phyloP scores from a whole-genome alignment of 2,113 vertebrate species.

The Nettapus auritus region DNA sequence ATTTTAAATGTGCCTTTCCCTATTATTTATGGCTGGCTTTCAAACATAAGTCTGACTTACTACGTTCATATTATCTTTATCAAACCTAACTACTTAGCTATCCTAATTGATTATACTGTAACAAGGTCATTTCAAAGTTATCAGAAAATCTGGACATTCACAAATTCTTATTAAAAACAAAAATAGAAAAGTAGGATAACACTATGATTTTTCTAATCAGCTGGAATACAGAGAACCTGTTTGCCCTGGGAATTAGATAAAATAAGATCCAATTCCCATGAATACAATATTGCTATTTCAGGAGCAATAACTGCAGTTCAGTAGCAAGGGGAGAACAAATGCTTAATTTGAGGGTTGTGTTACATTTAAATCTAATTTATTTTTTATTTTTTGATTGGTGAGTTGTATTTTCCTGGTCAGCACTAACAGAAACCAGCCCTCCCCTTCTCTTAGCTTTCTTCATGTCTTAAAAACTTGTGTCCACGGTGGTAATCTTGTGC shows the following conservation, averaged over 20 bases:
- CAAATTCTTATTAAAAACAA: background rate
- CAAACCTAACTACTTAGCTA: background rate
- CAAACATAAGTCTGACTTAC: background rate
- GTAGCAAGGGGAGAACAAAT: conserved; percentile 30
- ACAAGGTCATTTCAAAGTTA: conserved; percentile 4
- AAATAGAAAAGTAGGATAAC: conserved; percentile 9
- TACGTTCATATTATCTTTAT: background rate
- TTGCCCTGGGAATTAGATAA: conserved; percentile 36
- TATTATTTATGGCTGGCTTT: background rate
- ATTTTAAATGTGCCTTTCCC: background rate
- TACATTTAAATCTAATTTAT: background rate
- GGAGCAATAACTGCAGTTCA: background rate
- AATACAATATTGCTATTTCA: conserved; percentile 46
- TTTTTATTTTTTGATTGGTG: background rate
- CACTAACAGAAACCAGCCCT: background rate
- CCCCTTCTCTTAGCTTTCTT: background rate
- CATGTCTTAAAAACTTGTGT: background rate
- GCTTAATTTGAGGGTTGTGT: background rate
- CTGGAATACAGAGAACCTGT: background rate
- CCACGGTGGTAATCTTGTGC: background rate
- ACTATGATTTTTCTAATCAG: background rate
- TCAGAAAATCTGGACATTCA: background rate
- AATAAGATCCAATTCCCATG: conserved; percentile 12
- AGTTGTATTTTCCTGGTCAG: background rate
- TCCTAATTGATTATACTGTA: background rate